Percentiles rank a stretch among this genome's conserved stretches.
These are phyloP conservation scores for Smittia aterrima DNA, from an alignment of 2,888 invertebrate species.

Conservation along the genomic window DNA sequence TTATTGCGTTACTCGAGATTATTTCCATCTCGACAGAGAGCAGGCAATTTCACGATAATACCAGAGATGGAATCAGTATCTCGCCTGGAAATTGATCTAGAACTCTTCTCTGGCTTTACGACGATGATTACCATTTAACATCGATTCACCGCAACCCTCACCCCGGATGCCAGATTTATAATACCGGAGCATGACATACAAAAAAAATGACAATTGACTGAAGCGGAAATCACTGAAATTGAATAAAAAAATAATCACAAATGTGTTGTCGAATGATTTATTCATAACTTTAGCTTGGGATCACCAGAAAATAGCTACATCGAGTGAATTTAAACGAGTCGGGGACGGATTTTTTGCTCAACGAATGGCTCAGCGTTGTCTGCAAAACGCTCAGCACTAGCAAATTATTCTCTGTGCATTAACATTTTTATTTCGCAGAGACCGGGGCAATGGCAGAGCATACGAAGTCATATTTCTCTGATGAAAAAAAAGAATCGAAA, in stretches of 20 bases:
- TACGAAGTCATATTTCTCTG: not conserved
- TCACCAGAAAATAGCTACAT: conserved; percentile 22
- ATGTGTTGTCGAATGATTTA: conserved; percentile 41
- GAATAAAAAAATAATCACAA: conserved; percentile 41
- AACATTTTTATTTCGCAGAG: conserved; percentile 33
- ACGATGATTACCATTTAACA: conserved; percentile 40
- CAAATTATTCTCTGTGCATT: conserved; percentile 40
- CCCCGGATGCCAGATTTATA: not conserved
- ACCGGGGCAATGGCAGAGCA: not conserved
- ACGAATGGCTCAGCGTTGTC: not conserved
- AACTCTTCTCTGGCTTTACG: conserved; percentile 23
- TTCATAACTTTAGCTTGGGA: conserved; percentile 40
- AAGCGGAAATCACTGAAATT: conserved; percentile 41
- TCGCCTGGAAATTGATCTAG: not conserved
- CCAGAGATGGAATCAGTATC: not conserved
- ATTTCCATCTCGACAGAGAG: not conserved
- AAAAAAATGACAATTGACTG: conserved; percentile 40
- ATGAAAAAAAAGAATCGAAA: not conserved
- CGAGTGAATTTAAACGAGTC: conserved; percentile 18
- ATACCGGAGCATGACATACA: not conserved
- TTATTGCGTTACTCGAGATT: conserved; percentile 10
- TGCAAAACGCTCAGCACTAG: not conserved
- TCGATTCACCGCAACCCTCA: conserved; percentile 7
- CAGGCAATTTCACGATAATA: conserved; percentile 16
- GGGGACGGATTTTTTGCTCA: not conserved